Evolutionary conservation across 2,888 invertebrate genomes (phyloP).

Genomic region (Hypomecis atomaria): DNA sequence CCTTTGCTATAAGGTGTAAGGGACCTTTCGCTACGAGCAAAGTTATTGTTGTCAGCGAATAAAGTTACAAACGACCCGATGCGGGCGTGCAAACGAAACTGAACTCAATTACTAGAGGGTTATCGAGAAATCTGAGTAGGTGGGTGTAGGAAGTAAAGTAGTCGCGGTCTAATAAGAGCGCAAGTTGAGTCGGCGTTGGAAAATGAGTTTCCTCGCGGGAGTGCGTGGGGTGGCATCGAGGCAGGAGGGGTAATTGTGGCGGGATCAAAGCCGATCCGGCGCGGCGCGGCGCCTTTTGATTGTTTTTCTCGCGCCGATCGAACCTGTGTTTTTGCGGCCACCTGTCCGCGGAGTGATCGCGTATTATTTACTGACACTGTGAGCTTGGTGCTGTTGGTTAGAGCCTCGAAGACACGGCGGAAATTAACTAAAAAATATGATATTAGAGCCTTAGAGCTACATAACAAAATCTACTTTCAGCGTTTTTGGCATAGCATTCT

Average conservation of each 20-base stretch:
- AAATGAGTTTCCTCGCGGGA: slow-evolving; percentile 80
- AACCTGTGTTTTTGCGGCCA: slow-evolving; percentile 62
- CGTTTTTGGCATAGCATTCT: too few species aligned
- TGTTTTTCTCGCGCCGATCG: slow-evolving; percentile 73
- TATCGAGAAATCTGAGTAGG: slow-evolving; percentile 15
- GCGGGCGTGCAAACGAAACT: slow-evolving; percentile 35
- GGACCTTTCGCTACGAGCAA: slow-evolving; percentile 18
- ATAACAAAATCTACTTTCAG: too few species aligned
- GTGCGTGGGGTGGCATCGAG: slow-evolving; percentile 46
- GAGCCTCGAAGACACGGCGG: neutral
- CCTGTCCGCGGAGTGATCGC: slow-evolving; percentile 66
- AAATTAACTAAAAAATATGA: neutral
- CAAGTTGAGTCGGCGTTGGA: slow-evolving; percentile 76
- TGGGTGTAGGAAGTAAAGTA: slow-evolving; percentile 37
- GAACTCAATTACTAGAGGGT: slow-evolving; percentile 34
- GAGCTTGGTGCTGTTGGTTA: slow-evolving; percentile 21
- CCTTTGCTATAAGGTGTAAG: slow-evolving; percentile 28
- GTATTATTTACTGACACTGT: slow-evolving; percentile 65
- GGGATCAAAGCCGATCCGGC: slow-evolving; percentile 71
- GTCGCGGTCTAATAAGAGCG: slow-evolving; percentile 74
- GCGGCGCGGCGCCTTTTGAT: slow-evolving; percentile 77
- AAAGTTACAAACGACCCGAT: slow-evolving; percentile 42
- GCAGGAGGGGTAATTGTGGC: slow-evolving; percentile 71
- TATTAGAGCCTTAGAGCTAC: neutral
- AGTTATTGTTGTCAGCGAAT: slow-evolving; percentile 35